Conservation (phyloP, 2,888 invertebrate species). For the Trypoxylon attenuatum region DNA sequence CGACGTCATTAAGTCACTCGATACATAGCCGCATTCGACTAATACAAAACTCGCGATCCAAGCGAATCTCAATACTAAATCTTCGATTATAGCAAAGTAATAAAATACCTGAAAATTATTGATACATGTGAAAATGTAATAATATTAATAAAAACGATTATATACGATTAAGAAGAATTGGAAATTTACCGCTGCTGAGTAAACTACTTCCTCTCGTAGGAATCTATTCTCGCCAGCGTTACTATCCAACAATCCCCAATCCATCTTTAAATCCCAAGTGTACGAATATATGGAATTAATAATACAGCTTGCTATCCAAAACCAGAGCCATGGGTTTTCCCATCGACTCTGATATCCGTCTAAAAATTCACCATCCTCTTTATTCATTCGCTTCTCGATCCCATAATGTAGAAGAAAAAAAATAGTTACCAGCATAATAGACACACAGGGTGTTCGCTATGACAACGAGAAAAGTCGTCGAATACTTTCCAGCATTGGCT, state of each 20-base stretch:
- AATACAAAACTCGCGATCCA: slow-evolving; percentile 94
- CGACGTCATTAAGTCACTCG: slow-evolving; percentile 88
- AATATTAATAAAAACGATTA: not conserved
- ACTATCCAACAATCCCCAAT: slow-evolving; percentile 97
- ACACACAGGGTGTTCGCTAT: slow-evolving; percentile 85
- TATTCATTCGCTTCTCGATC: not conserved
- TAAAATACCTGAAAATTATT: slow-evolving; percentile 84
- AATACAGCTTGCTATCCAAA: slow-evolving; percentile 91
- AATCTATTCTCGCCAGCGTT: slow-evolving; percentile 94
- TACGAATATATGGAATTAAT: slow-evolving; percentile 96
- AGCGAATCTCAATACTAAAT: slow-evolving; percentile 92
- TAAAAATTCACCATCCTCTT: slow-evolving; percentile 63
- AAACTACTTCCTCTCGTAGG: slow-evolving; percentile 95
- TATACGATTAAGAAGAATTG: not conserved
- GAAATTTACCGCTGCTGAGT: slow-evolving; percentile 85
- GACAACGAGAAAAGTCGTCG: slow-evolving; percentile 96
- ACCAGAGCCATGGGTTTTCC: slow-evolving; percentile 90
- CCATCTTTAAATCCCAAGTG: slow-evolving; percentile 99
- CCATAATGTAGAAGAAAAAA: too few relatives aligned
- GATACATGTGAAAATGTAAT: not conserved
- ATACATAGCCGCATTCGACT: slow-evolving; percentile 85
- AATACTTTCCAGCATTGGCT: slow-evolving; percentile 98
- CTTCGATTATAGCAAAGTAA: slow-evolving; percentile 97
- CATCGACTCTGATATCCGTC: slow-evolving; percentile 79
- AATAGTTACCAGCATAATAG: slow-evolving; percentile 78